Evolutionary conservation across 2,888 invertebrate genomes (phyloP), one percentile per base, ranked within the genome.

Genomic region (Mechanitis mazaeus): DNA sequence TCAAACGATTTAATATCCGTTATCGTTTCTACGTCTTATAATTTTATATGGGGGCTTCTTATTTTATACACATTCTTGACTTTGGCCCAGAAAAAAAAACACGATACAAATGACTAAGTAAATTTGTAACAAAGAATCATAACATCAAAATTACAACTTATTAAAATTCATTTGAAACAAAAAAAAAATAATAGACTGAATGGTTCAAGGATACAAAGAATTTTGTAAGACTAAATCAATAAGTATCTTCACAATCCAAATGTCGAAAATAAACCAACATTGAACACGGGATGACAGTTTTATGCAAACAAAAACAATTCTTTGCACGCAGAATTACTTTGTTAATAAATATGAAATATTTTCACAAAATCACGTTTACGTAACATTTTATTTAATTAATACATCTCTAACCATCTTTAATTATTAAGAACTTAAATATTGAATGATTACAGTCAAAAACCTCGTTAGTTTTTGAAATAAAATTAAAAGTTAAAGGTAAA

Each of bases 191-290:
- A 69, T 68, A 50, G 31, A 50, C 28, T 50, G 50, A 50, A 31
- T 70, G 71, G 71, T 77, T 83, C 78, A 83, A 81, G 76, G 79
- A 79, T 80, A 86, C 85, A 76, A 78, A 70, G 70, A 85, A 85
- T 87, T 87, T 86, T 76, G 79, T 75, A 74, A 72, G 71, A 69
- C 69, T 67, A 64, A 74, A 76, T 50, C 66, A 75, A 70, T 76
- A 69, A 67, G 75, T 70, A 77, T 72, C 71, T 80, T 75, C 77
- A 79, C 71, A 81, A 73, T 77, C 71, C 74, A 79, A 80, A 84
- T 79, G 83, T 85, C 85, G 80, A 86, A 86, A 86, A 85, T 85
- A 87, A 86, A 86, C 81, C 76, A 73, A 63, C 64, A 64, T 77
- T 20, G 20, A 20, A 20, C 20, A 20, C 20, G 68, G 72, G 75